phyloP scores from a whole-genome alignment of 2,113 vertebrate species.

The Jaculus jaculus region DNA sequence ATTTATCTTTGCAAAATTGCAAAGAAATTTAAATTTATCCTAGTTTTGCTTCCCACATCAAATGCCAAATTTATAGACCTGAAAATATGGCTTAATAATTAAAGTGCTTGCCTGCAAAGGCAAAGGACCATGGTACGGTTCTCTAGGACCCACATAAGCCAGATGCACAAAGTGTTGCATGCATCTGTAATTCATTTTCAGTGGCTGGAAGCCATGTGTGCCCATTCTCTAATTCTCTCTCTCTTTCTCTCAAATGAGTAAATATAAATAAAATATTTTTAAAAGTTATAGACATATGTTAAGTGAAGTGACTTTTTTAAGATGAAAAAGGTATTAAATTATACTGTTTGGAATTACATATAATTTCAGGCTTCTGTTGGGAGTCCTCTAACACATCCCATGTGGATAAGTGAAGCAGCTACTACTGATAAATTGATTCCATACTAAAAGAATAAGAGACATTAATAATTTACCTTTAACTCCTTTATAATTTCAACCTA shows the following conservation, averaged over 20 bases:
- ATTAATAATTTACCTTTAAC: constrained; percentile 9
- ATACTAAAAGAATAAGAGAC: background rate
- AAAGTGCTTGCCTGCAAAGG: no score
- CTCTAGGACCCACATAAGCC: no score
- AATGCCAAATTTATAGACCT: background rate
- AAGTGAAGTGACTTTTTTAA: background rate
- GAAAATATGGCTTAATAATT: no score
- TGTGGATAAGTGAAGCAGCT: background rate
- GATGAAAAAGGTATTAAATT: background rate
- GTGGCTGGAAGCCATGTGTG: no score
- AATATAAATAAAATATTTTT: no score
- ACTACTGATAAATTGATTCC: background rate
- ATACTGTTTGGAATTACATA: background rate
- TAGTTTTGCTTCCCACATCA: background rate
- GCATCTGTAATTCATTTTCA: no score
- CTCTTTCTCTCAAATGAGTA: no score
- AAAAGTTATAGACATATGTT: background rate
- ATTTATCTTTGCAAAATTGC: background rate
- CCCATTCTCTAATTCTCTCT: no score
- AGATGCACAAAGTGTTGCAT: no score
- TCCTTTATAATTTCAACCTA: background rate
- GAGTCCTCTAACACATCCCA: background rate
- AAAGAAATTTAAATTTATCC: background rate
- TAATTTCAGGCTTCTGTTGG: background rate
- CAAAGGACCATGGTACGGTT: no score